phyloP scores from a whole-genome alignment of 2,113 vertebrate genomes.

The Onychostruthus taczanowskii region DNA sequence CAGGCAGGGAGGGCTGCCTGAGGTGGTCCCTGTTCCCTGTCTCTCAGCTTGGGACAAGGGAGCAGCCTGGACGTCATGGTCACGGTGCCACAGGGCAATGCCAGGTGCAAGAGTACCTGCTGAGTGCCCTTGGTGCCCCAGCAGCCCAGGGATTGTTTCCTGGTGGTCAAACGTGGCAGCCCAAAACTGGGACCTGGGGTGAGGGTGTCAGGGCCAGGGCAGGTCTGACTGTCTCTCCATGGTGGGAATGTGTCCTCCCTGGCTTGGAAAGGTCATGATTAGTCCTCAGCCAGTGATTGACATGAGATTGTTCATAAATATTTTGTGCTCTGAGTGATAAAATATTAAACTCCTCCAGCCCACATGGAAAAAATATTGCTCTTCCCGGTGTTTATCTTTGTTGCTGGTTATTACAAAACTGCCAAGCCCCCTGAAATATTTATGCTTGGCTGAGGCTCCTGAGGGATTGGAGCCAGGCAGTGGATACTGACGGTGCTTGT shows the following conservation, averaged over 20 bases:
- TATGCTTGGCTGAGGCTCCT: constrained; percentile 10
- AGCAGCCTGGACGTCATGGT: not conserved
- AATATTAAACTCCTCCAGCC: constrained; percentile 70
- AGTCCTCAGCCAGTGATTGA: constrained; percentile 56
- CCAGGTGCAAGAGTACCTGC: accelerated
- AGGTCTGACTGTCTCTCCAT: not conserved
- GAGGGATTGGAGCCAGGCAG: not conserved
- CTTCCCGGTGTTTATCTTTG: constrained; percentile 63
- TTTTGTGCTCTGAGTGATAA: constrained; percentile 67
- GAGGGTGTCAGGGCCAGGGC: not conserved
- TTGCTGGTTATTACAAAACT: constrained; percentile 59
- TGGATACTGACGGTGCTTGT: not conserved
- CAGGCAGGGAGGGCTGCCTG: not conserved
- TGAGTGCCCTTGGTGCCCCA: not conserved
- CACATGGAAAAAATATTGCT: constrained; percentile 65
- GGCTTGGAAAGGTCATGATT: constrained; percentile 50
- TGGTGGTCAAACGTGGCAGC: accelerated
- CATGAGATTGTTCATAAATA: constrained; percentile 62
- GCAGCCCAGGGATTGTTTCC: not conserved
- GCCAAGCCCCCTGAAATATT: constrained; percentile 62
- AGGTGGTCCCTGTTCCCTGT: not conserved
- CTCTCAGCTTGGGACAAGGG: not conserved
- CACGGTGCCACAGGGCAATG: accelerated
- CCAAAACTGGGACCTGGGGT: not conserved
- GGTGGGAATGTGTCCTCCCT: not conserved